Percentiles rank a stretch among this genome's conserved stretches.
Evolutionary conservation across 2,113 vertebrate species (phyloP).

Genomic region (Dipodomys merriami): DNA sequence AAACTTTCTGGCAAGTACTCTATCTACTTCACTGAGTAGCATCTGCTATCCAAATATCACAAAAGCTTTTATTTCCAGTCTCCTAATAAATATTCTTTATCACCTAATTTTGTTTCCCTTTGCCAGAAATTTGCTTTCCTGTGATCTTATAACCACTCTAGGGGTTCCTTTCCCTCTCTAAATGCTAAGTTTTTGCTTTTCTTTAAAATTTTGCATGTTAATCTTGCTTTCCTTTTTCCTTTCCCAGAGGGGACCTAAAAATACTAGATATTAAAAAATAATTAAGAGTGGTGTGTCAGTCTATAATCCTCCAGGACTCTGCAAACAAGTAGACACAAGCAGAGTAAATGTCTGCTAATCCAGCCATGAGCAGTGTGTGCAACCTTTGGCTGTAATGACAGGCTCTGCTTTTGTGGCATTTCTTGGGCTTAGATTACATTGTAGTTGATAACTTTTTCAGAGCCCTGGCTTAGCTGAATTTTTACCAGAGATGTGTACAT

Average conservation of each 20-base stretch:
- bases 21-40: conserved; percentile 47
- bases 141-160: not conserved
- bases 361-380: not conserved
- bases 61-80: conserved; percentile 44
- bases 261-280: conserved; percentile 64
- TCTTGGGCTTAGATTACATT: conserved; percentile 10
- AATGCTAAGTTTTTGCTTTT: conserved; percentile 7
- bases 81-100: conserved; percentile 56
- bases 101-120: conserved; percentile 14
- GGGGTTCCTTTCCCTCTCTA: not conserved
- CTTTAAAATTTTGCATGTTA: conserved; percentile 26
- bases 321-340: conserved; percentile 58
- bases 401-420: not conserved
- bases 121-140: conserved; percentile 17
- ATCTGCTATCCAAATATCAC: conserved; percentile 15
- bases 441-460: conserved; percentile 12
- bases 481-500: not conserved
- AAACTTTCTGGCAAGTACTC: conserved; percentile 66
- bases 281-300: conserved; percentile 44
- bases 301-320: conserved; percentile 69
- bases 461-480: conserved; percentile 19
- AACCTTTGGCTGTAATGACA: conserved; percentile 62
- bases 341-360: conserved; percentile 72
- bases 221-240: not conserved
- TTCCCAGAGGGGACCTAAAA: conserved; percentile 13